A percentile compares a stretch with the other conserved stretches of the same genome.
Conservation (phyloP, 2,888 invertebrate genomes). For the Drosophila engyochracea region DNA sequence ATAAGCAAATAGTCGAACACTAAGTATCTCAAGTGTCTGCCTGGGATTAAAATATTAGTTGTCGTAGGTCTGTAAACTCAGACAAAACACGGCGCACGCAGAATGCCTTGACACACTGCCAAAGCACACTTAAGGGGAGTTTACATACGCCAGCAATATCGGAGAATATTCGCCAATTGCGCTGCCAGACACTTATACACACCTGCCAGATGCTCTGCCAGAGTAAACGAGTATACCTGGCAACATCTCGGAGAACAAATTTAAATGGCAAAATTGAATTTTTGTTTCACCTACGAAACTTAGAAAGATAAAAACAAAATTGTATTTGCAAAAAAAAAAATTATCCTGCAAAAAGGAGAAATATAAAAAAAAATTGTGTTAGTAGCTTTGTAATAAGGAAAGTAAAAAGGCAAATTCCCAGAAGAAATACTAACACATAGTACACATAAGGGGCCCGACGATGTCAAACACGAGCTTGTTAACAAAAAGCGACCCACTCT, state of each 20-base stretch:
- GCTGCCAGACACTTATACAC: not conserved
- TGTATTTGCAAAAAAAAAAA: not conserved
- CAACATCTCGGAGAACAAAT: not conserved
- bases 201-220: not conserved
- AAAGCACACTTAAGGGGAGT: not conserved
- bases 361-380: not conserved
- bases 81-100: not conserved
- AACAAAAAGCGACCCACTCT: too few relatives aligned
- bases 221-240: not conserved
- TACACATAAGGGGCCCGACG: not conserved
- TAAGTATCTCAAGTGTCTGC: slow-evolving; percentile 8
- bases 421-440: not conserved
- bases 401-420: not conserved
- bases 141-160: not conserved
- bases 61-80: slow-evolving; percentile 17
- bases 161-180: not conserved
- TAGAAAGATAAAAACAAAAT: not conserved
- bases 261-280: not conserved
- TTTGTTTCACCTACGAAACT: not conserved
- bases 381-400: not conserved
- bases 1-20: slow-evolving; percentile 18
- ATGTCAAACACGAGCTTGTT: too few relatives aligned
- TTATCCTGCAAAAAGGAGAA: not conserved
- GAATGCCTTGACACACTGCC: slow-evolving; percentile 4
- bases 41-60: slow-evolving; percentile 22